A percentile compares a stretch with the other conserved stretches of the same genome.
Evolutionary conservation across 2,113 vertebrate genomes (phyloP).

Genomic region (Hypomesus transpacificus): DNA sequence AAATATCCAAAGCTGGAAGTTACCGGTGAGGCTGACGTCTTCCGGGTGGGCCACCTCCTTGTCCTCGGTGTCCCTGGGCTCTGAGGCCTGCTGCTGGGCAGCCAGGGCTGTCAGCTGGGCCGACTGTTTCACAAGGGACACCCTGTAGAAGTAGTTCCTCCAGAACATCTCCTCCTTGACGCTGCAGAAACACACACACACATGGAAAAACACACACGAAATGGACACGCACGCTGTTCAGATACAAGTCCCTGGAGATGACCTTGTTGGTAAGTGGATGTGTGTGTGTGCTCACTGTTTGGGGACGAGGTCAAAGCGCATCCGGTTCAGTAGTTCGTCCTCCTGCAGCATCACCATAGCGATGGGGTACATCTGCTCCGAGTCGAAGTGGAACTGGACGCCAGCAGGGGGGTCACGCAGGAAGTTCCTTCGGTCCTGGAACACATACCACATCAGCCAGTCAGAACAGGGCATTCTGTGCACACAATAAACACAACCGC

Average conservation of each 20-base stretch:
- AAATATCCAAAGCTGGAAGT: neutral
- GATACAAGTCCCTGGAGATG: too few relatives aligned
- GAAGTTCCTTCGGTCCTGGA: constrained; percentile 90
- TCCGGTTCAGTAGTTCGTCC: constrained; percentile 88
- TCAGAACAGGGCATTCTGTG: too few relatives aligned
- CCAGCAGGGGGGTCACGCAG: constrained; percentile 88
- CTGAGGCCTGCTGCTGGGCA: constrained; percentile 83
- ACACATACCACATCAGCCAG: neutral
- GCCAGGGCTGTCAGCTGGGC: constrained; percentile 93
- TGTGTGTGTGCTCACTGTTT: neutral
- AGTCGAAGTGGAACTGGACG: constrained; percentile 85
- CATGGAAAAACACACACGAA: neutral
- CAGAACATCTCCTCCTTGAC: constrained; percentile 97
- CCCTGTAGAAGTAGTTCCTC: constrained; percentile 98
- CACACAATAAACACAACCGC: neutral
- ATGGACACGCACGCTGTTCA: neutral
- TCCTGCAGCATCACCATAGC: constrained; percentile 93
- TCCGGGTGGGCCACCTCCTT: constrained; percentile 61
- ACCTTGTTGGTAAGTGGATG: neutral
- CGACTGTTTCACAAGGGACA: constrained; percentile 95
- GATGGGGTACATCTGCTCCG: constrained; percentile 83
- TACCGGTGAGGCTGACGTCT: constrained; percentile 73
- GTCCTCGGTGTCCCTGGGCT: constrained; percentile 51
- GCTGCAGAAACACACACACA: constrained; percentile 62
- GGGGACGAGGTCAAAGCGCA: constrained; percentile 93